Evolutionary conservation across 2,888 invertebrate genomes (phyloP), one percentile per base, ranked within the genome.

Genomic region (Andrena flavipes): DNA sequence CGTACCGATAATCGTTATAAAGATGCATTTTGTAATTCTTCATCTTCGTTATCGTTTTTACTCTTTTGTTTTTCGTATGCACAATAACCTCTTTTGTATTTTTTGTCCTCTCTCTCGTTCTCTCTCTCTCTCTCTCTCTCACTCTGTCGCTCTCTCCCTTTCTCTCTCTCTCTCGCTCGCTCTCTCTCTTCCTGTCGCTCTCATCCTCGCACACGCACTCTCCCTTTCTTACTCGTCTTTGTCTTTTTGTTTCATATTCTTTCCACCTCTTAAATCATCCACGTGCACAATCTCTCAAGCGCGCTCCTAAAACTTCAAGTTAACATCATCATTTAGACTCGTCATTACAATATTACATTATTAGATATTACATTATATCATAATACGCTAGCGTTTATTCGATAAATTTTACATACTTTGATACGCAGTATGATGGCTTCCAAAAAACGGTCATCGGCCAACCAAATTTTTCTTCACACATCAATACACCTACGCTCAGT

Each of bases 281-380:
- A 86, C 86, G 92, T 92, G 91, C 92, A 92, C 79, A 78, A 80
- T 76, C 90, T 91, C 91, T 91, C 92, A 92, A 92, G 93, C 93
- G 92, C 92, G 89, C 91, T 91, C 87, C 90, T 92, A 91, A 84
- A 92, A 92, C 89, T 89, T 93, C 92, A 94, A 93, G 93, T 93
- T 91, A 93, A 93, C 91, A 93, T 93, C 91, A 92, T 93, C 93
- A 94, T 92, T 94, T 94, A 94, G 93, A 93, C 93, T 93, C 93
- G 92, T 94, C 93, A 94, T 93, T 93, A 94, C 92, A 94, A 93
- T 93, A 93, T 93, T 94, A 94, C 94, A 94, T 93, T 92, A 93
- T 93, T 93, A 93, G 93, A 94, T 56, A 56, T 93, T 93, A 94
- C 93, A 93, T 93, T 92, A 93, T 93, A 93, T 93, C 93, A 90